Evolutionary conservation across 1,140 invertebrate species (phyloP).

Genomic region (Pseudomyrmex concolor): DNA sequence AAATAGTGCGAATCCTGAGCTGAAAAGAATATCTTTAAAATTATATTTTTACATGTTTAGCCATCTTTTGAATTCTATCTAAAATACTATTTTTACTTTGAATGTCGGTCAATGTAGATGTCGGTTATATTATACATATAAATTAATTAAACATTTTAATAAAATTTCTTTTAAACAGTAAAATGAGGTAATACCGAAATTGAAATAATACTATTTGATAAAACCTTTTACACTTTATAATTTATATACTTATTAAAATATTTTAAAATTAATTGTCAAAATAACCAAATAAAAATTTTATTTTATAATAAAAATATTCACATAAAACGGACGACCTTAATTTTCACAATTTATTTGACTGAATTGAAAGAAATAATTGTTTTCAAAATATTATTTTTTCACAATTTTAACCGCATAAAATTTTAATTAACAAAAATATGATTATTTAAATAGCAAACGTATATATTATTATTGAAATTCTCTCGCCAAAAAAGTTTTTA

Average conservation of each 20-base stretch:
- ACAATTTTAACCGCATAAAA: neutral
- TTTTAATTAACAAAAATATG: neutral
- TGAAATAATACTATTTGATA: neutral
- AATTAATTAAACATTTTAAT: neutral
- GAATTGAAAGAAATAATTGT: neutral
- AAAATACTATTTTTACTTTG: slow-evolving; percentile 15
- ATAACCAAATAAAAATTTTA: slow-evolving; percentile 7
- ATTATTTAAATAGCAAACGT: too few species aligned
- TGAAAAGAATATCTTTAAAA: slow-evolving; percentile 59
- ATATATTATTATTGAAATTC: too few species aligned
- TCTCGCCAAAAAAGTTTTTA: neutral
- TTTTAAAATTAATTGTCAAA: neutral
- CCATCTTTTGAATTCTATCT: slow-evolving; percentile 26
- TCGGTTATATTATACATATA: neutral
- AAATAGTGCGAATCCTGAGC: slow-evolving; percentile 20
- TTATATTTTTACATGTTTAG: slow-evolving; percentile 47
- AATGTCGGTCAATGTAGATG: neutral
- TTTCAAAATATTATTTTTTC: slow-evolving; percentile 3
- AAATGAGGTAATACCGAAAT: neutral
- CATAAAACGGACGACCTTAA: neutral
- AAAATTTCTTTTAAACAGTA: neutral
- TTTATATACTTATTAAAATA: neutral
- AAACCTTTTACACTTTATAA: neutral
- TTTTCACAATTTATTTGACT: neutral
- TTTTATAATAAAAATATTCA: slow-evolving; percentile 3